Conservation (phyloP, 1,140 invertebrate genomes). For the Leptopilina clavipes region DNA sequence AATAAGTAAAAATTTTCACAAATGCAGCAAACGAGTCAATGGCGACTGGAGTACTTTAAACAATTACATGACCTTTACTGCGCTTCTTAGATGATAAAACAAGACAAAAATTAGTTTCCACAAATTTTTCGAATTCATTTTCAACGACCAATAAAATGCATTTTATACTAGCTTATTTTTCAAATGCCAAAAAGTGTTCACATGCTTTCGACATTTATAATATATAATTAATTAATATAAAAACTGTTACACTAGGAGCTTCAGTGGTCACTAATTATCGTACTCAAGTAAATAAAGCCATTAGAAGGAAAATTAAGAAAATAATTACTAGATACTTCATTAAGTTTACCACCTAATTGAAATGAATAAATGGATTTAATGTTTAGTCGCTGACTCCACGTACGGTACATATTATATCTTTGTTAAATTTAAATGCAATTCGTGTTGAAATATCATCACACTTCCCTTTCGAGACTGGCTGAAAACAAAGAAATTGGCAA, state of each 20-base stretch:
- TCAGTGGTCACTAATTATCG: constrained; percentile 42
- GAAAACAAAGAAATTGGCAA: background rate
- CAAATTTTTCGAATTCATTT: constrained; percentile 37
- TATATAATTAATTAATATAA: constrained; percentile 39
- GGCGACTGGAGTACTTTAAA: constrained; percentile 55
- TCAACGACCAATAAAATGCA: constrained; percentile 36
- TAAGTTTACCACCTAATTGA: constrained; percentile 42
- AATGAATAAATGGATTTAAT: constrained; percentile 69
- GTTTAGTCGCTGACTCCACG: constrained; percentile 60
- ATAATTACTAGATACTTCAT: constrained; percentile 56
- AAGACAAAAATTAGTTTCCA: constrained; percentile 10
- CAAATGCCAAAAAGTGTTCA: constrained; percentile 56
- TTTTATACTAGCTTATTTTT: constrained; percentile 49
- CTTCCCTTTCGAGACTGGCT: background rate
- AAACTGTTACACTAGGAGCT: constrained; percentile 38
- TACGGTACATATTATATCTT: background rate
- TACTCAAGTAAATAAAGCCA: constrained; percentile 63
- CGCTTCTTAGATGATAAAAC: constrained; percentile 45
- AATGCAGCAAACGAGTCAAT: constrained; percentile 45
- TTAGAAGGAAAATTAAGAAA: constrained; percentile 51
- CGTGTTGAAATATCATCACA: background rate
- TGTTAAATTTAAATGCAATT: constrained; percentile 7
- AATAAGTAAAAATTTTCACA: constrained; percentile 46
- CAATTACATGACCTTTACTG: constrained; percentile 34
- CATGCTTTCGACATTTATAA: constrained; percentile 40